Conservation (phyloP, 2,113 vertebrate species). For the Sterrhoptilus dennistouni region DNA sequence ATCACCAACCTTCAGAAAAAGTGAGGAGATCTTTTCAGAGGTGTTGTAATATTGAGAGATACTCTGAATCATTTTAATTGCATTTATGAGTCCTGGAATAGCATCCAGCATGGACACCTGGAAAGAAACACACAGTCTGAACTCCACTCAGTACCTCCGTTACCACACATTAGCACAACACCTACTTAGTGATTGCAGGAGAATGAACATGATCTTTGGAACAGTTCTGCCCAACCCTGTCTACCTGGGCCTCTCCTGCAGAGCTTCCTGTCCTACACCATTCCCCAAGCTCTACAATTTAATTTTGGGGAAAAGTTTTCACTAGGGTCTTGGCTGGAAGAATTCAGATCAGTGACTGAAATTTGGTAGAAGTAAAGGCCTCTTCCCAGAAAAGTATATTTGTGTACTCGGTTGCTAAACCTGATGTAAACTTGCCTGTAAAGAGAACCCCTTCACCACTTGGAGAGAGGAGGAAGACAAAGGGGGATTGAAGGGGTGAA, state of each 20-base stretch:
- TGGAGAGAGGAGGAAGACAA: not conserved
- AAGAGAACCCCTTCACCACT: not conserved
- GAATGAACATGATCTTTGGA: not conserved
- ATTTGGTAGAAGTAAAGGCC: not conserved
- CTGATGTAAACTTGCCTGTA: not conserved
- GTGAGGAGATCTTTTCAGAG: constrained; percentile 90
- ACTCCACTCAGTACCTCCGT: not conserved
- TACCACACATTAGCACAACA: not conserved
- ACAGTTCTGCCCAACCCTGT: not conserved
- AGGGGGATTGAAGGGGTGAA: not conserved
- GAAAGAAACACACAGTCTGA: constrained; percentile 24
- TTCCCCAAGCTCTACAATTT: not conserved
- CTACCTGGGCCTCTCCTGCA: not conserved
- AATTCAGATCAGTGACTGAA: not conserved
- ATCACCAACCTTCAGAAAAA: constrained; percentile 90
- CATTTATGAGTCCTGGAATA: constrained; percentile 89
- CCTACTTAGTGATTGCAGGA: not conserved
- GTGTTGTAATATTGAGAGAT: constrained; percentile 94
- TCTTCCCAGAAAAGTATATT: not conserved
- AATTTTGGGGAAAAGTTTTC: not conserved
- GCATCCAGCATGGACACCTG: constrained; percentile 90
- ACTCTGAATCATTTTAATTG: constrained; percentile 91
- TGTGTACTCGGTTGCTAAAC: not conserved
- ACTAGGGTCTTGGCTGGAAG: not conserved
- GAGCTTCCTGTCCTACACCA: not conserved